Evolutionary conservation across 1,140 invertebrate species (phyloP).

Genomic region (Phymastichus coffea): DNA sequence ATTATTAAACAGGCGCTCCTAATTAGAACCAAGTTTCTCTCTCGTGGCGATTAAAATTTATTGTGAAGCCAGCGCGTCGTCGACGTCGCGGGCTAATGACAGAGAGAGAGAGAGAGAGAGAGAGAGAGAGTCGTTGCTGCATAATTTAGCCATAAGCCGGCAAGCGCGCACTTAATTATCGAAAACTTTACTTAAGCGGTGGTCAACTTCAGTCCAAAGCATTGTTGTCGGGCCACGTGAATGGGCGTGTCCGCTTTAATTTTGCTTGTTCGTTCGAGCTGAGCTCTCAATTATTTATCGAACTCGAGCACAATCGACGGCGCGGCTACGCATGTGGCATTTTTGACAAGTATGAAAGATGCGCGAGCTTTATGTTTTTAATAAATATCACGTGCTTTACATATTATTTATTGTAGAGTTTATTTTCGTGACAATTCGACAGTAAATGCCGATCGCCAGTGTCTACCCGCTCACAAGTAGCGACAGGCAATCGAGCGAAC

Average conservation of each 20-base stretch:
- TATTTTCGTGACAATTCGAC: no score
- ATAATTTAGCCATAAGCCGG: conserved; percentile 25
- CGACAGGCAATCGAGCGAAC: no score
- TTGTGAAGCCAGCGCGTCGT: conserved; percentile 2
- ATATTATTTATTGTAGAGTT: no score
- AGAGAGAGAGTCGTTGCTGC: conserved; percentile 22
- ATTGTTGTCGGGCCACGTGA: neutral
- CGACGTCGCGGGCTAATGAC: conserved; percentile 25
- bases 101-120: no score
- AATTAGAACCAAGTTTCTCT: conserved; percentile 1
- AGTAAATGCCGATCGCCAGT: no score
- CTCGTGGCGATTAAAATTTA: conserved; percentile 8
- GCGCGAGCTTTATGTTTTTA: no score
- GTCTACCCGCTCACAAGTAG: no score
- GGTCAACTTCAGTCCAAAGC: conserved; percentile 6
- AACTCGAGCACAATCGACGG: no score
- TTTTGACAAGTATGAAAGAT: no score
- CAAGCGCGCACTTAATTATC: conserved; percentile 17
- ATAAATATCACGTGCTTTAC: no score
- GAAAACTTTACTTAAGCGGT: conserved; percentile 21
- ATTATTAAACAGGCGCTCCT: neutral
- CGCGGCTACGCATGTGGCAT: no score
- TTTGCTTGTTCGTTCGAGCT: conserved; percentile 15
- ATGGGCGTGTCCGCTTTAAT: conserved; percentile 9
- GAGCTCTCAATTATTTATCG: conserved; percentile 15